Conservation (phyloP, 2,113 vertebrate genomes). For the Gallinago paraguaiae region DNA sequence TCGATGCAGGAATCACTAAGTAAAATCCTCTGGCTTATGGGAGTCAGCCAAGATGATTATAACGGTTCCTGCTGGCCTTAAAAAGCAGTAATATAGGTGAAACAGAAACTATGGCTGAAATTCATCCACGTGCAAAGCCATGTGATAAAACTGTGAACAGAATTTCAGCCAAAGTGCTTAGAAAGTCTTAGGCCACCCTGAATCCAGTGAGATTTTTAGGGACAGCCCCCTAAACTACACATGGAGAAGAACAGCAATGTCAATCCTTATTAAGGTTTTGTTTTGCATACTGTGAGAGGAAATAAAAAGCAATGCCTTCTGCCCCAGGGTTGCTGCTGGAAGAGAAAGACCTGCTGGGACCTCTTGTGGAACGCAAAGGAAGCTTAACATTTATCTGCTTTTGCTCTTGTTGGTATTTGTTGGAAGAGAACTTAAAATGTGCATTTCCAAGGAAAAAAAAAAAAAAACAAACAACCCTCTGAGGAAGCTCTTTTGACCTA, state of each 20-base stretch:
- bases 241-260: background rate
- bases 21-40: background rate
- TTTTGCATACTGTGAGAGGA: constrained; percentile 5
- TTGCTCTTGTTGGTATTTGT: background rate
- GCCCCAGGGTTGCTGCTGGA: constrained; percentile 31
- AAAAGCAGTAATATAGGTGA: background rate
- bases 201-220: background rate
- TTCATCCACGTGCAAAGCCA: background rate
- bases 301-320: constrained; percentile 37
- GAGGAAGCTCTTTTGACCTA: background rate
- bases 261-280: background rate
- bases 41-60: background rate
- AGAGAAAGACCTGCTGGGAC: constrained; percentile 64
- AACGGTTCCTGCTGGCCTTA: background rate
- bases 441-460: background rate
- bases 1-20: background rate
- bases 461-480: background rate
- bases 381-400: constrained; percentile 49
- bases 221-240: background rate
- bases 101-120: background rate
- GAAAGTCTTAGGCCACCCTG: background rate
- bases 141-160: background rate
- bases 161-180: background rate
- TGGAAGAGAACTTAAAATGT: background rate
- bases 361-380: constrained; percentile 62